Evolutionary conservation across 2,113 vertebrate genomes (phyloP).

Genomic region (Solenodon paradoxus): DNA sequence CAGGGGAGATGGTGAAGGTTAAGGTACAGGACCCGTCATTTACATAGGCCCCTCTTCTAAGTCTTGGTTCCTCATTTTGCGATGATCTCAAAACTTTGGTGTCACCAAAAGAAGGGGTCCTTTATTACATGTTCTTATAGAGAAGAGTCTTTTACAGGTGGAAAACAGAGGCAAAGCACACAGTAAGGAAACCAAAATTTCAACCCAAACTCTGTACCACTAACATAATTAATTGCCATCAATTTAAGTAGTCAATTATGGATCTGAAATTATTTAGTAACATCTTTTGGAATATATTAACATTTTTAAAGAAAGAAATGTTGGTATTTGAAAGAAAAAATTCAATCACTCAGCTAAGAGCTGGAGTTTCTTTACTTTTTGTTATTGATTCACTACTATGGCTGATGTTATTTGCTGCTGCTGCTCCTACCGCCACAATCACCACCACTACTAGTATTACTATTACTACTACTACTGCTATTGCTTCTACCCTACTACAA

Average conservation of each 20-base stretch:
- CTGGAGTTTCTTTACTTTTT: neutral
- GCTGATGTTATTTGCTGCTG: too few relatives aligned
- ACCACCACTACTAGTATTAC: too few relatives aligned
- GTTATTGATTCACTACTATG: neutral
- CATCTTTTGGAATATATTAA: neutral
- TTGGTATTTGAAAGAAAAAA: neutral
- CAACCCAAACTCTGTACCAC: neutral
- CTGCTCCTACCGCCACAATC: too few relatives aligned
- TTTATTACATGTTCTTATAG: neutral
- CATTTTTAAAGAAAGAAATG: neutral
- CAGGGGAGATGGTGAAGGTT: neutral
- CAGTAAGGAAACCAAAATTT: neutral
- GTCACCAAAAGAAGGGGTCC: neutral
- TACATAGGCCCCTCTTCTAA: neutral
- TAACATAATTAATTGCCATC: neutral
- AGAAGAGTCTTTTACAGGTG: neutral
- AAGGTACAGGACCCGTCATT: neutral
- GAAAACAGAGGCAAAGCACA: neutral
- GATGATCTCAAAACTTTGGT: neutral
- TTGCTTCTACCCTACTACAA: too few relatives aligned
- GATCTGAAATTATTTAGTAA: neutral
- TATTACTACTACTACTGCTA: too few relatives aligned
- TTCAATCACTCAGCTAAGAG: neutral
- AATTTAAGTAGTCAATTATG: neutral
- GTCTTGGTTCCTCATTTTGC: neutral